Evolutionary conservation across 2,113 vertebrate species (phyloP).

Genomic region (Fukomys damarensis): DNA sequence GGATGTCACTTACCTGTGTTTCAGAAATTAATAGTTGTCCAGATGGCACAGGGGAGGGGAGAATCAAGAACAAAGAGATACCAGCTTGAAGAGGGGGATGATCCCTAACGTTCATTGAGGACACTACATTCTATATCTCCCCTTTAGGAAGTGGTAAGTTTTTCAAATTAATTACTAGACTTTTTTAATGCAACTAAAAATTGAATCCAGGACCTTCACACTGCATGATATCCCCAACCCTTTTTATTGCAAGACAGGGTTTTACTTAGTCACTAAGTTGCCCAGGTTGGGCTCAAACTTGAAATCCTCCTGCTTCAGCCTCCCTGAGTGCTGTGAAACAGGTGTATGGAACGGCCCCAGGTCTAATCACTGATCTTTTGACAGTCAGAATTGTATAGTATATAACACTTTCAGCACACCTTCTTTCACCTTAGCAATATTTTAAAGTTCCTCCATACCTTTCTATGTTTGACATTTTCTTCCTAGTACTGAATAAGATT

Average conservation of each 20-base stretch:
- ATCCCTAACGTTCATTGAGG: background rate
- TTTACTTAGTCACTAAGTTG: background rate
- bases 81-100: background rate
- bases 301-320: background rate
- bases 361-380: background rate
- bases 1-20: background rate
- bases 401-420: background rate
- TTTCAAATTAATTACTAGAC: background rate
- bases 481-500: constrained; percentile 2
- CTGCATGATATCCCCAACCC: background rate
- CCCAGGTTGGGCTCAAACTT: background rate
- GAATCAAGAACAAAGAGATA: background rate
- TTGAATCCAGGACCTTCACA: background rate
- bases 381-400: background rate
- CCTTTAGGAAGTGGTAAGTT: background rate
- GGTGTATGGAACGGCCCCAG: background rate
- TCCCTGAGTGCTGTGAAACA: background rate
- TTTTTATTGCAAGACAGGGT: background rate
- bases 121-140: background rate
- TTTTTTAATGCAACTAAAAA: background rate
- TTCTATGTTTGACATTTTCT: background rate
- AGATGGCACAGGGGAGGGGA: background rate
- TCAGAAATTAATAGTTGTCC: background rate
- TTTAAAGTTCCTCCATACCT: background rate
- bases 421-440: background rate